Evolutionary conservation across 2,113 vertebrate species (phyloP), one percentile per base, ranked within the genome.

Genomic region (Indicator maculatus): DNA sequence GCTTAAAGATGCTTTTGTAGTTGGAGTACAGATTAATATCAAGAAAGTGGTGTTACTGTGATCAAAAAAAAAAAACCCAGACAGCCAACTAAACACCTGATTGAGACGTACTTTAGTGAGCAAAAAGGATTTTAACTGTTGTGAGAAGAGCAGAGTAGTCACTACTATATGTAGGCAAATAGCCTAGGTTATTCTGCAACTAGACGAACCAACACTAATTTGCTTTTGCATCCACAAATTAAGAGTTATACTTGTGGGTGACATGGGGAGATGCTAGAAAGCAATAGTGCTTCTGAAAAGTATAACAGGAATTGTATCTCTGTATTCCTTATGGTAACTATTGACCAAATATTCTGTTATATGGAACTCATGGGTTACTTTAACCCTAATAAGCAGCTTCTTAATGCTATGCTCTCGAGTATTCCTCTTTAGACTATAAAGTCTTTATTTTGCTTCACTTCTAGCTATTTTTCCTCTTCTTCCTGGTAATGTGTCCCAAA

Each of bases 401-500:
- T 95, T 92, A 87, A 72, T 69, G 77, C 66, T 92, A 28, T 88
- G 31, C 31, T 90, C 72, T 82, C 6, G 77, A 83, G n/a, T 69
- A 93, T 76, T 88, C 77, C 31, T 88, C 94, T 96, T 93, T 65
- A 45, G 84, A 52, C 78, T 84, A 84, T 95, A 73, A 88, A 63
- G 75, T 91, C 96, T 95, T 96, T 96, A 5, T 93, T 96, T 97
- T 97, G 80, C 94, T 95, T 97, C 97, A 92, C 95, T 95, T 97
- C 93, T 94, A 78, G 96, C 90, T 96, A 2, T 93, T 94, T 97
- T 96, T 96, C 84, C 84, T 95, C 24, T 98, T 97, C 97, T 97
- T 95, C 89, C 97, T 97, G 96, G 96, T 98, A 98, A 95, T 94
- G 88, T 98, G 89, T 98, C 85, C 97, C 96, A 97, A 96, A 97